These are phyloP conservation scores for Tarsius wallacei DNA, from an alignment of 2,797 vertebrate genomes.

Conservation along the genomic window DNA sequence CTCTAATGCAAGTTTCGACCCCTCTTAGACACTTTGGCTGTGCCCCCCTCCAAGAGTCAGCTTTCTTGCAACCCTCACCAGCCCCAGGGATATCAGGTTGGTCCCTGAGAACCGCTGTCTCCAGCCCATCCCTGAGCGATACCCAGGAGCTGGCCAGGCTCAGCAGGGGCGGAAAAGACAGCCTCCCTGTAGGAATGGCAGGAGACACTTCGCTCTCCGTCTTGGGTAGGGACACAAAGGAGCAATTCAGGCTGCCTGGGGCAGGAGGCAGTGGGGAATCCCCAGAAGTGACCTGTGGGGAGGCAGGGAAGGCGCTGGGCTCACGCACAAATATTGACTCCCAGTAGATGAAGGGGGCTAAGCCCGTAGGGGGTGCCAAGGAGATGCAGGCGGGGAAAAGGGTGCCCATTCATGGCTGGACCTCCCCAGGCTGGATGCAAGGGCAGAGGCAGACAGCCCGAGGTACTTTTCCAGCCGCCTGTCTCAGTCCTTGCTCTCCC, in stretches of 20 bases:
- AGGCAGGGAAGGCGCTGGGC: neutral
- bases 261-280: constrained; percentile 28
- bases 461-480: neutral
- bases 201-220: neutral
- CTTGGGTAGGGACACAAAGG: constrained; percentile 40
- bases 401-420: neutral
- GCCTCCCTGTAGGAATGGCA: neutral
- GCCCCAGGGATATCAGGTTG: neutral
- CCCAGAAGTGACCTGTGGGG: neutral
- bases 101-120: neutral
- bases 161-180: neutral
- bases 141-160: no score
- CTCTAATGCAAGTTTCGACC: accelerated
- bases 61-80: neutral
- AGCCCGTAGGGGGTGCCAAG: neutral
- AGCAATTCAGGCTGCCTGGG: neutral
- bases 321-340: neutral
- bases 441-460: neutral
- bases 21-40: neutral
- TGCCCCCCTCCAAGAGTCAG: neutral
- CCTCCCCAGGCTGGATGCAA: neutral
- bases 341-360: neutral
- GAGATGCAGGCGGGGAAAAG: neutral
- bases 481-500: neutral
- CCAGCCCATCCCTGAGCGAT: neutral